Percentiles rank a stretch among this genome's conserved stretches.
These are phyloP conservation scores for Apeltes quadracus DNA, from an alignment of 2,113 vertebrate species.

Conservation along the genomic window DNA sequence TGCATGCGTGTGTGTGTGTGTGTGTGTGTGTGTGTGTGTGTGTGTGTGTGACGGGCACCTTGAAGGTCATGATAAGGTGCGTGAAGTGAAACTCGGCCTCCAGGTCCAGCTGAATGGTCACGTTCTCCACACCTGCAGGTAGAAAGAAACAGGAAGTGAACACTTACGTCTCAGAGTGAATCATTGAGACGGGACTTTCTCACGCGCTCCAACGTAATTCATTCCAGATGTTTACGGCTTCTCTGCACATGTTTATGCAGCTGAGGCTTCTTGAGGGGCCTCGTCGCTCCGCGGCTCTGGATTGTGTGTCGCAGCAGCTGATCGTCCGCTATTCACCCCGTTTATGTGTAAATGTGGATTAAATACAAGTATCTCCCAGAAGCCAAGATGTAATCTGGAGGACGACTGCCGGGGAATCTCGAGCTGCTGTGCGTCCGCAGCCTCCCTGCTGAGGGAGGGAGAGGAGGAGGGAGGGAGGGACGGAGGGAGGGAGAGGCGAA, in stretches of 20 bases:
- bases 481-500: too few species aligned
- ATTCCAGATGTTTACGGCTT: conserved; percentile 13
- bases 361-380: too few species aligned
- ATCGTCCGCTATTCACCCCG: background rate
- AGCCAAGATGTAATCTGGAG: background rate
- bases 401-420: conserved; percentile 50
- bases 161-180: background rate
- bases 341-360: background rate
- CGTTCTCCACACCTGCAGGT: conserved; percentile 90
- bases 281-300: conserved; percentile 1
- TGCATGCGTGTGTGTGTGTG: background rate
- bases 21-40: conserved; percentile 4
- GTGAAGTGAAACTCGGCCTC: conserved; percentile 99
- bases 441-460: conserved; percentile 46
- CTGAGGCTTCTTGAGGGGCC: background rate
- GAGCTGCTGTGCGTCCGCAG: conserved; percentile 27
- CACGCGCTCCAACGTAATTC: background rate
- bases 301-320: background rate
- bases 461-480: too few species aligned
- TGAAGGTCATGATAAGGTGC: conserved; percentile 99
- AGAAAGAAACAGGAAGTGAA: conserved; percentile 42
- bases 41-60: conserved; percentile 80
- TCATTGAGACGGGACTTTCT: background rate
- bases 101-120: conserved; percentile 92
- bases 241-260: conserved; percentile 7